Percentiles rank a stretch among this genome's conserved stretches.
phyloP scores from a whole-genome alignment of 2,797 vertebrate species.

The Todus mexicanus region DNA sequence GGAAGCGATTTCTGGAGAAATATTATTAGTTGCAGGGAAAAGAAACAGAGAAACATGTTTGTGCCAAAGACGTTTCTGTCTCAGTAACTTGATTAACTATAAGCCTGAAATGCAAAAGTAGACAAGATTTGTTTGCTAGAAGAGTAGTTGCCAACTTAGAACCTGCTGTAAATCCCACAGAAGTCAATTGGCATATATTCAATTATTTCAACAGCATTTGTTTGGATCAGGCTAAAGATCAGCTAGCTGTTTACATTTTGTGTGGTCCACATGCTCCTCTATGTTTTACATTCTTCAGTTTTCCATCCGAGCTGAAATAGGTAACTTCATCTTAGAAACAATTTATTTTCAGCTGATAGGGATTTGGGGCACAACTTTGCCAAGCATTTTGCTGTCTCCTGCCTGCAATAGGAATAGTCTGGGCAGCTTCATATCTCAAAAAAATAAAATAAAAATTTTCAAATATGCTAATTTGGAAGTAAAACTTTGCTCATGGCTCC shows the following conservation, averaged over 20 bases:
- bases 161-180: slow-evolving; percentile 51
- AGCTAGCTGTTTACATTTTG: slow-evolving; percentile 42
- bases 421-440: background rate
- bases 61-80: slow-evolving; percentile 52
- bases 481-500: background rate
- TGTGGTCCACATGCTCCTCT: slow-evolving; percentile 21
- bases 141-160: slow-evolving; percentile 21
- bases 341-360: background rate
- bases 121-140: slow-evolving; percentile 23
- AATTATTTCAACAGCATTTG: slow-evolving; percentile 33
- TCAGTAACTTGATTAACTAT: slow-evolving; percentile 18
- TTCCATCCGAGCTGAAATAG: background rate
- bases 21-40: slow-evolving; percentile 42
- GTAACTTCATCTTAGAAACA: background rate
- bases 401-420: background rate
- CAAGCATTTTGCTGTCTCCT: background rate
- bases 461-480: background rate
- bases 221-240: slow-evolving; percentile 51
- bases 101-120: slow-evolving; percentile 39
- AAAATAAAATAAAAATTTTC: background rate
- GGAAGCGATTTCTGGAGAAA: slow-evolving; percentile 8
- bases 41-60: slow-evolving; percentile 28
- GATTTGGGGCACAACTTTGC: background rate
- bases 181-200: slow-evolving; percentile 57
- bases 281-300: background rate